Evolutionary conservation across 2,888 invertebrate genomes (phyloP), one percentile per base, ranked within the genome.

Genomic region (Stenoptilia bipunctidactyla): DNA sequence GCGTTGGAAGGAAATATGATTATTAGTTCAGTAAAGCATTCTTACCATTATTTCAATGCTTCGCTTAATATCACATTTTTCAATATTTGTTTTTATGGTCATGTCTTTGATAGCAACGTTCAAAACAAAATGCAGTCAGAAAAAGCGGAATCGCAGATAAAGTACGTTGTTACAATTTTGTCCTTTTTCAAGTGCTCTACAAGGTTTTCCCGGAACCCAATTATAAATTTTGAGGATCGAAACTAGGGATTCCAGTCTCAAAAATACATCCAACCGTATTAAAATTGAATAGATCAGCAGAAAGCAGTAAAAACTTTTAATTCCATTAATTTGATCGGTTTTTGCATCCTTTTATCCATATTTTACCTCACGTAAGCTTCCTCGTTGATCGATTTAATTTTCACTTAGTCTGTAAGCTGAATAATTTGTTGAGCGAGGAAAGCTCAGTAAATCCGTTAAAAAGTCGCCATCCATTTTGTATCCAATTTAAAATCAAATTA

Each of bases 401-500:
- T 58, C 56, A 55, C 55, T 56, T 51, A 52, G 59, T 56, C 56
- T 58, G 2, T 58, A 63, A 68, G 61, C 63, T 55, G 58, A 61
- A 71, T 66, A 66, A 70, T 69, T 66, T 62, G 61, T 56, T 52
- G 51, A 20, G 42, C 33, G n/a, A 33, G 9, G 12, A 12, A 51
- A 53, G 46, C 55, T 55, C 51, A 8, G 49, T 47, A 55, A 59
- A 59, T 36, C 36, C 15, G 36, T 10, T 59, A 65, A 67, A 67
- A 62, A 56, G 52, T 60, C 60, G 56, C 61, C 62, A 65, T 69
- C 73, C 70, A 73, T 75, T 73, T 12, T 74, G 71, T 76, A 72
- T 74, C 71, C 73, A 77, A 79, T 80, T 75, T 75, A 75, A 74
- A 77, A 77, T 69, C 69, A 73, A 79, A 79, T 79, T 75, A 73